These are phyloP conservation scores for Liopterus haemorrhoidalis DNA, from an alignment of 2,888 invertebrate species.

Conservation along the genomic window DNA sequence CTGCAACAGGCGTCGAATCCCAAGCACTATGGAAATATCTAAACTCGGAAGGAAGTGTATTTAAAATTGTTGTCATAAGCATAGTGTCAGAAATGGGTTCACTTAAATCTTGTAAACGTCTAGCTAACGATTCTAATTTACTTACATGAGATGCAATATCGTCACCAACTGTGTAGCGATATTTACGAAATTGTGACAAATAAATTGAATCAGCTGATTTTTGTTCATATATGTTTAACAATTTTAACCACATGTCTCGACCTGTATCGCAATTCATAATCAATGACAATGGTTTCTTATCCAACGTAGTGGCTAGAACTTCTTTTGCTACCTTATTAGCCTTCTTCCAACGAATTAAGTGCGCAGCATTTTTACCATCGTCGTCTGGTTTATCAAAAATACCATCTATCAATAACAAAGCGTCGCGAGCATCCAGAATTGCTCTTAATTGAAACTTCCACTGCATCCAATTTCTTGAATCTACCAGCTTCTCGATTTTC, in stretches of 20 bases:
- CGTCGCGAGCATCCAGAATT: constrained; percentile 17
- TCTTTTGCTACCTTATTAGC: no score
- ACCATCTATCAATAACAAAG: constrained; percentile 16
- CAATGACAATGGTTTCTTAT: constrained; percentile 16
- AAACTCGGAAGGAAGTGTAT: constrained; percentile 17
- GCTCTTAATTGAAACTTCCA: constrained; percentile 17
- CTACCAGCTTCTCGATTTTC: constrained; percentile 19
- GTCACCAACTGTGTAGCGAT: constrained; percentile 8
- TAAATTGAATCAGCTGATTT: constrained; percentile 10
- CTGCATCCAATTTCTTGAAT: constrained; percentile 16
- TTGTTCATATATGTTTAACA: constrained; percentile 16
- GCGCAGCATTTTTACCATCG: neutral
- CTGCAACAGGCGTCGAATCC: constrained; percentile 18
- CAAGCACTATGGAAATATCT: constrained; percentile 24
- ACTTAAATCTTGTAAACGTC: constrained; percentile 12
- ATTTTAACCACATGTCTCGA: constrained; percentile 22
- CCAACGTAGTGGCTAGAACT: constrained; percentile 15
- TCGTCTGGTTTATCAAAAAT: constrained; percentile 7
- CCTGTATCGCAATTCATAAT: constrained; percentile 22
- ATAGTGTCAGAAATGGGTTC: constrained; percentile 16
- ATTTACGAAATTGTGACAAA: constrained; percentile 18
- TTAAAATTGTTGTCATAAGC: constrained; percentile 18
- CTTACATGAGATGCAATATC: constrained; percentile 20
- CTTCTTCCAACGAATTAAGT: constrained; percentile 3
- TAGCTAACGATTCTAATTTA: constrained; percentile 9